Evolutionary conservation across 2,113 vertebrate species (phyloP).

Genomic region (Sylvilagus bachmani): DNA sequence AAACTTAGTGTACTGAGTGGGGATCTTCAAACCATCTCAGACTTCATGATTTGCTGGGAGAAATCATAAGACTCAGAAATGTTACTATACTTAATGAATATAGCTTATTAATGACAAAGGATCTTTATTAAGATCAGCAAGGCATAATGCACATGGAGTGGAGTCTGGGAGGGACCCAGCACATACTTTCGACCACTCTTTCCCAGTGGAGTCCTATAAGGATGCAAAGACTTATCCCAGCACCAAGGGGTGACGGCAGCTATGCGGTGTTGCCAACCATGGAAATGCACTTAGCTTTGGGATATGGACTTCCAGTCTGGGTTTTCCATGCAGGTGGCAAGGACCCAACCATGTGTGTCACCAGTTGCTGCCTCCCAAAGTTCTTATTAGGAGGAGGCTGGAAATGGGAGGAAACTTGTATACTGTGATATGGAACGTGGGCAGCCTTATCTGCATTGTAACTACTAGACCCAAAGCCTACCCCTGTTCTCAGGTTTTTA

Average conservation of each 20-base stretch:
- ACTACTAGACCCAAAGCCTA: too few relatives aligned
- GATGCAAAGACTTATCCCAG: not conserved
- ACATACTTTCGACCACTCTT: not conserved
- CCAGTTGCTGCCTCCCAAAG: too few relatives aligned
- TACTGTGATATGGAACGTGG: too few relatives aligned
- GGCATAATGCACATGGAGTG: too few relatives aligned
- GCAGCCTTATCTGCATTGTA: too few relatives aligned
- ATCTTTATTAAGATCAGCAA: not conserved
- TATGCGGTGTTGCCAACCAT: not conserved
- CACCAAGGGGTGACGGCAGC: not conserved
- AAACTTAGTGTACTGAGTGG: not conserved
- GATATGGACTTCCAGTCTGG: too few relatives aligned
- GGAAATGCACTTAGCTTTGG: not conserved
- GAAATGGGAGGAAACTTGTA: too few relatives aligned
- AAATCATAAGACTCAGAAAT: not conserved
- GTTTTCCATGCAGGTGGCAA: too few relatives aligned
- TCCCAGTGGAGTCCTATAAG: rapidly evolving
- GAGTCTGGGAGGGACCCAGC: not conserved
- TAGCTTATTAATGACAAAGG: not conserved
- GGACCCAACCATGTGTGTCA: too few relatives aligned
- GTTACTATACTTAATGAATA: not conserved
- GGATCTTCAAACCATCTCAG: not conserved
- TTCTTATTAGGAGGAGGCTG: too few relatives aligned
- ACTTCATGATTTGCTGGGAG: not conserved
- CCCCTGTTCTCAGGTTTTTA: not conserved